Base-by-base conservation (phyloP, 2,888 invertebrate genomes). In the Trichacis sp. region DNA sequence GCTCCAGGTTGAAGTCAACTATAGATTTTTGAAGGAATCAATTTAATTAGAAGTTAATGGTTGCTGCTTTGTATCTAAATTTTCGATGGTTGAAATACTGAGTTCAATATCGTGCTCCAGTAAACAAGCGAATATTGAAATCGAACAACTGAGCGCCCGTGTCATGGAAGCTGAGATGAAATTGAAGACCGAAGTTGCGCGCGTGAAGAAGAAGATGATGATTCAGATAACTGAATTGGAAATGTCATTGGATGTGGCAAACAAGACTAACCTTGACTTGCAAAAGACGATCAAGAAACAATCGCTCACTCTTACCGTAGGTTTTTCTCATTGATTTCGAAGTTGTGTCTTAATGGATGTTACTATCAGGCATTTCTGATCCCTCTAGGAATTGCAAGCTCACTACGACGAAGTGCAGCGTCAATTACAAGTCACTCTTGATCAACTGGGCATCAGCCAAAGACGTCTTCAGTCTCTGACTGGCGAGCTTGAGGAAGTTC, bases 171-270 rank as follows among this genome's bases (percentile, higher is more conserved):
- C 97, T 71, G 97, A 98, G 87, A 96, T 95, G 75, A 95, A 92
- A 86, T 88, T 98, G 86, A 97, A 97, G 90, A 92, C 96, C 79
- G 97, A 98, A 87, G 95, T 98, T 59, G 90, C 91, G 73, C 95
- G 97, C 87, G 94, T 98, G 88, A 97, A 97, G 93, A 98, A 98
- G 96, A 98, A 98, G 93, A 88, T 97, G 85, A 97, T 97, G 88
- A 94, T 97, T 85, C 96, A 96, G 83, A 97, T 98, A 87, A 97
- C 97, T 78, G 97, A 98, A 86, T 88, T 98, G 82, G 97, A 97
- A 86, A 91, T 97, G 88, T 94, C 96, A 57, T 90, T 99, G 86
- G 98, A 98, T 87, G 95, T 96, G 77, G 95, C 97, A 88, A 98
- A 98, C 90, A 96, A 98, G 89, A 96, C 93, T 88, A 97, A 97